A percentile compares a stretch with the other conserved stretches of the same genome.
Evolutionary conservation across 2,797 vertebrate species (phyloP).

Genomic region (Spea hammondii): DNA sequence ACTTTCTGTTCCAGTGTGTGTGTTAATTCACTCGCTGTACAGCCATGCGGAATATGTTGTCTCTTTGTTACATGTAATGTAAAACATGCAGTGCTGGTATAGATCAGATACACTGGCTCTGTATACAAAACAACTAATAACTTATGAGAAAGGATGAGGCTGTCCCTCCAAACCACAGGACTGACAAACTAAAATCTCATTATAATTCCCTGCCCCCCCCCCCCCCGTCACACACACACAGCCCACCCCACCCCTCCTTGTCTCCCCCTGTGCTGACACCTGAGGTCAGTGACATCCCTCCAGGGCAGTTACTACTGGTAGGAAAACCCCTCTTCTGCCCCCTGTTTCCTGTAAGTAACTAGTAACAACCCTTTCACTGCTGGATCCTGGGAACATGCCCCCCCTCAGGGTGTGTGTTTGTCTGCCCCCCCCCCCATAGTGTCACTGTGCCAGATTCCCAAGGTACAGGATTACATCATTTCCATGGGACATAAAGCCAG

Average conservation of each 20-base stretch:
- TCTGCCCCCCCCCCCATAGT: background rate
- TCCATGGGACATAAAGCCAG: slow-evolving; percentile 10
- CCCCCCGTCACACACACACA: too few species aligned
- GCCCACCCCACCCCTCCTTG: background rate
- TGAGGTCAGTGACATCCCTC: background rate
- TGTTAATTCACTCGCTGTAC: too few species aligned
- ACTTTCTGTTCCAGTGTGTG: too few species aligned
- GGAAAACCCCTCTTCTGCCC: background rate
- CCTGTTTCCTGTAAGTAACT: slow-evolving; percentile 13
- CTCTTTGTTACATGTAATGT: too few species aligned
- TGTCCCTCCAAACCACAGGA: background rate
- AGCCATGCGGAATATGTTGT: too few species aligned
- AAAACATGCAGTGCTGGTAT: too few species aligned
- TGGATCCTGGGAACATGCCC: slow-evolving; percentile 3
- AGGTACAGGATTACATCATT: slow-evolving; percentile 39
- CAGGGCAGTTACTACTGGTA: background rate
- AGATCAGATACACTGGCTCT: too few species aligned
- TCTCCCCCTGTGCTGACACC: slow-evolving; percentile 1
- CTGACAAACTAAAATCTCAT: background rate
- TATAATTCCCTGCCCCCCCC: background rate
- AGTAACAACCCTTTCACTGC: background rate
- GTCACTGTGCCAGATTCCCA: slow-evolving; percentile 37
- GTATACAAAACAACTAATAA: too few species aligned
- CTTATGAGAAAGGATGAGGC: too few species aligned
- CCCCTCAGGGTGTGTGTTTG: background rate